Base-by-base conservation (phyloP, 2,888 invertebrate species). In the Lochmaea capreae region DNA sequence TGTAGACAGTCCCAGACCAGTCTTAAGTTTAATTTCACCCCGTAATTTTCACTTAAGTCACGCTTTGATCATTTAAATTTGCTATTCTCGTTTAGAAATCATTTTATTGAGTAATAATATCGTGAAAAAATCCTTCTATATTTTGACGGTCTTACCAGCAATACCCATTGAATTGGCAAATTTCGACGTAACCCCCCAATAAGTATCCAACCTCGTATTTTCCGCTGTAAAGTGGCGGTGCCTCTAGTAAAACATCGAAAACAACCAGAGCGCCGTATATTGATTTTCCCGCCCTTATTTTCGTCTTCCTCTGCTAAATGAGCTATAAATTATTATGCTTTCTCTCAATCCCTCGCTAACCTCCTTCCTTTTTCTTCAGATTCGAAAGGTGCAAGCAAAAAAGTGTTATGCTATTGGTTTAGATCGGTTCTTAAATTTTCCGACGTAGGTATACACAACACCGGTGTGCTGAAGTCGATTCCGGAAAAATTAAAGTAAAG, bases 241-340 rank as follows among this genome's bases (percentile, higher is more conserved):
- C 85, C 72, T 52, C 75, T 65, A 74, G 77, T 74, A 67, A 70
- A 65, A 74, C 74, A 65, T 61, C 65, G 70, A 71, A 78, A 72
- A 39, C 52, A 65, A 61, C 39, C 33, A 65, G 57, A 58, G 69
- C 72, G 69, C 75, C 74, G 73, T 73, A 80, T 86, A 86, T 86
- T 84, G 86, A 86, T 86, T 85, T 85, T 84, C 80, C 85, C 85
- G 85, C 85, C 85, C 84, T 83, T 84, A 81, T 83, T 81, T 83
- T 84, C 82, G 77, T 84, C 84, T 82, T 85, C 84, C 83, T 83
- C 84, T 81, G 73, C 80, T 83, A 84, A 84, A 85, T 84, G 84
- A 84, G 81, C 84, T 78, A 84, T 85, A 85, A 85, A 84, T 85
- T 85, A 85, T 84, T 83, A 81, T 81, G 79, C 81, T 80, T 81